A percentile compares a stretch with the other conserved stretches of the same genome.
Evolutionary conservation across 2,888 invertebrate species (phyloP).

Genomic region (Megalurothrips usitatus): DNA sequence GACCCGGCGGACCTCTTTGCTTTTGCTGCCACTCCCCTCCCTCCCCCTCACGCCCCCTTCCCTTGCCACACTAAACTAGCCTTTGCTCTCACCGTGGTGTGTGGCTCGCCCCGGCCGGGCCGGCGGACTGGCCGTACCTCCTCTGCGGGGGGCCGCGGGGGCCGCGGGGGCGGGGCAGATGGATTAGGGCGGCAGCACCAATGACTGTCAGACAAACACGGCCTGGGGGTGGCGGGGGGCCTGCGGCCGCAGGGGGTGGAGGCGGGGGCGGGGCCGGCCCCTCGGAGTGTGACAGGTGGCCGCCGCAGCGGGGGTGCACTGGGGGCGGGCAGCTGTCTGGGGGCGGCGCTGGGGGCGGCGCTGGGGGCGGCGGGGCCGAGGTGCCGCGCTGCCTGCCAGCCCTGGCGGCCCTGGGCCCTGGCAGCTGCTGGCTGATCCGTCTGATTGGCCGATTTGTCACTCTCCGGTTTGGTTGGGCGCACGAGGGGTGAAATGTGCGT

Average conservation of each 20-base stretch:
- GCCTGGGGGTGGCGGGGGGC: too few species aligned
- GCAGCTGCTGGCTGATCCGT: background rate
- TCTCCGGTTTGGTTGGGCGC: background rate
- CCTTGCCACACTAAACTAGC: too few species aligned
- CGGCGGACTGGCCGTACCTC: too few species aligned
- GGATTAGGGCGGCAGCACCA: too few species aligned
- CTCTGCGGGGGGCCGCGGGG: too few species aligned
- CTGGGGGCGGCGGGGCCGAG: background rate
- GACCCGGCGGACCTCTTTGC: background rate
- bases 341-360: background rate
- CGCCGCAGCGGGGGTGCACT: background rate
- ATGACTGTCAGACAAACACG: too few species aligned
- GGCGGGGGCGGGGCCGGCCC: background rate
- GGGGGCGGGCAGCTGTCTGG: background rate
- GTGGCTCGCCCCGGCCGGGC: too few species aligned
- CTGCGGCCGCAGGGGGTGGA: background rate
- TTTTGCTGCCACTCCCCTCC: background rate
- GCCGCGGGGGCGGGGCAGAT: too few species aligned
- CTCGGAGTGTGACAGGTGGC: too few species aligned
- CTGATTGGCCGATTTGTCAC: slow-evolving; percentile 21
- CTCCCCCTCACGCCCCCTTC: background rate
- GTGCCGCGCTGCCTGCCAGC: too few species aligned
- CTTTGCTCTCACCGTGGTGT: too few species aligned
- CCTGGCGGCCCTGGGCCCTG: too few species aligned
- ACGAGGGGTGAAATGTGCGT: background rate